A percentile compares a stretch with the other conserved stretches of the same genome.
Conservation (phyloP, 2,113 vertebrate species). For the Brachyhypopomus gauderio region DNA sequence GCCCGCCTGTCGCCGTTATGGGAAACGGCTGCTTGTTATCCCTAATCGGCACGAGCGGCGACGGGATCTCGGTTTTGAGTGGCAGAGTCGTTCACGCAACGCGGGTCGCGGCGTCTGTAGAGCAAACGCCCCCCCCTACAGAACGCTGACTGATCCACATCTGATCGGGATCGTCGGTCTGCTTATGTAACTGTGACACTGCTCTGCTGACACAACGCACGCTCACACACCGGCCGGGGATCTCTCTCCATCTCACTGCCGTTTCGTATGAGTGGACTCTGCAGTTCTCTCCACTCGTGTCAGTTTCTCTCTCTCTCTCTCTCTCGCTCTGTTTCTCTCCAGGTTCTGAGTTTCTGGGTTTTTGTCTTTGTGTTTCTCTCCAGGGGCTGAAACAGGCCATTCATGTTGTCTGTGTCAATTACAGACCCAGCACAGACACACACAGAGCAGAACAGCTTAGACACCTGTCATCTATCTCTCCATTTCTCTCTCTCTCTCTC, state of each 20-base stretch:
- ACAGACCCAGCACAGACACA: conserved; percentile 60
- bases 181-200: conserved; percentile 49
- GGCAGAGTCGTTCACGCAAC: too few relatives aligned
- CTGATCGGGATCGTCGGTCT: conserved; percentile 31
- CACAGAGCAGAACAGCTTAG: conserved; percentile 60
- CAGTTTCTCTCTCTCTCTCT: conserved; percentile 40
- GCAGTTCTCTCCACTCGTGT: conserved; percentile 60
- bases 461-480: conserved; percentile 68
- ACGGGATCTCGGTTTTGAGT: too few relatives aligned
- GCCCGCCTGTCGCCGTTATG: too few relatives aligned
- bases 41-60: too few relatives aligned
- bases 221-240: conserved; percentile 34
- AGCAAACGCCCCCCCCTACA: neutral
- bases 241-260: conserved; percentile 58
- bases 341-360: conserved; percentile 54
- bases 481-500: conserved; percentile 27
- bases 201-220: conserved; percentile 48
- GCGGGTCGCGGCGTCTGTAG: too few relatives aligned
- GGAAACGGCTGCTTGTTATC: too few relatives aligned
- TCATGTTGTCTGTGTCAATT: conserved; percentile 70
- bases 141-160: conserved; percentile 12
- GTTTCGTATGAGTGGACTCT: conserved; percentile 1
- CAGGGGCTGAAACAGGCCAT: conserved; percentile 54
- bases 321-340: conserved; percentile 55
- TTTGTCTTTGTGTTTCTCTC: conserved; percentile 59